Evolutionary conservation across 2,888 invertebrate genomes (phyloP), one percentile per base, ranked within the genome.

Genomic region (Lasioglossum zephyrum): DNA sequence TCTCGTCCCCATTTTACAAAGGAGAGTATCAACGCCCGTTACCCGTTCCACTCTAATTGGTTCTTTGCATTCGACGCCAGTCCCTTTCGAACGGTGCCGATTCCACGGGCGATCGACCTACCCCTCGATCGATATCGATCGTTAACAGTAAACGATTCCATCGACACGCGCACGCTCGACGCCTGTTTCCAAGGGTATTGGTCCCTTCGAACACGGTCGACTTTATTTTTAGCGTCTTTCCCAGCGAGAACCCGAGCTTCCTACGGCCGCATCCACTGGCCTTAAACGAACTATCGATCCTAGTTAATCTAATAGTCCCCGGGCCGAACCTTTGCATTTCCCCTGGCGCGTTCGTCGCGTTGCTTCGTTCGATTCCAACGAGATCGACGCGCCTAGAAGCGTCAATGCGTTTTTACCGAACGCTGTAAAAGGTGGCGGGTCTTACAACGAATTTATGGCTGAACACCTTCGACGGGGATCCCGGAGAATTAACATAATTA

Each of bases 51-150:
- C 69, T 85, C 73, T 87, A 89, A 90, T 90, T 88, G 79, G 88
- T 88, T 85, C 86, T 86, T 87, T 83, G 84, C 87, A 90, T 88
- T 86, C 86, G 86, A 87, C 72, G 73, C 66, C 81, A 70, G 6
- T 66, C 31, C 36, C 36, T 31, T 36, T 16, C 26, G 26, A 13
- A n/a, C 60, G 36, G 18, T 66, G 18, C 18, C 66, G 36, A 31
- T 66, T 66, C 66, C 36, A 66, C 4, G 8, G 36, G 36, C 63
- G 18, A 26, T 70, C 76, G 70, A 53, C 31, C 69, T 53, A 57
- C 22, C 72, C 26, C 16, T 60, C 80, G 36, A 49, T 39, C 57
- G 39, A 86, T 16, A 31, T 16, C 63, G 63, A 63, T 63, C 31
- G 63, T 63, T 13, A 63, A 63, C 6, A 31, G 63, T 63, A 63